Evolutionary conservation across 1,140 invertebrate genomes (phyloP).

Genomic region (Papilio machaon): DNA sequence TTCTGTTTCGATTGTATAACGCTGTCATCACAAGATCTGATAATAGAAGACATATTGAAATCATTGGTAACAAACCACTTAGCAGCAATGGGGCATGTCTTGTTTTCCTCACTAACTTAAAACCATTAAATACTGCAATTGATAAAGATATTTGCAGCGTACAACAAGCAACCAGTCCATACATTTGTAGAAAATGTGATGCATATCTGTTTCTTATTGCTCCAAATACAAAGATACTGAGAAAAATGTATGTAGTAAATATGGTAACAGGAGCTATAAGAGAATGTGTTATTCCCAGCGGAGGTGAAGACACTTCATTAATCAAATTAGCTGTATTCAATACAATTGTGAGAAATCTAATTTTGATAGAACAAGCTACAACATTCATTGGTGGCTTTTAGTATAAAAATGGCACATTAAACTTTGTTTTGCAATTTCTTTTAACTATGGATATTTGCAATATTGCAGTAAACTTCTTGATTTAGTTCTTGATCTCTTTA

Average conservation of each 20-base stretch:
- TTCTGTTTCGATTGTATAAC: slow-evolving; percentile 50
- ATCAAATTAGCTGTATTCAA: slow-evolving; percentile 65
- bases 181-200: slow-evolving; percentile 62
- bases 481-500: background rate
- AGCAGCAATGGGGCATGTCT: slow-evolving; percentile 54
- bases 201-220: slow-evolving; percentile 41
- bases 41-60: slow-evolving; percentile 58
- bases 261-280: slow-evolving; percentile 58
- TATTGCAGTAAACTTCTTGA: slow-evolving; percentile 21
- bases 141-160: slow-evolving; percentile 54
- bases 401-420: slow-evolving; percentile 38
- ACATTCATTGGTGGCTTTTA: slow-evolving; percentile 57
- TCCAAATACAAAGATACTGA: slow-evolving; percentile 55
- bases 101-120: slow-evolving; percentile 42
- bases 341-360: slow-evolving; percentile 61
- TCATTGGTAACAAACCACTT: slow-evolving; percentile 66
- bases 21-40: slow-evolving; percentile 57
- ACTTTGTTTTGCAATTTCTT: background rate
- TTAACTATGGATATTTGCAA: background rate
- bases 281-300: slow-evolving; percentile 56
- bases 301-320: slow-evolving; percentile 59
- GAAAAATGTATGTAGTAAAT: slow-evolving; percentile 61
- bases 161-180: slow-evolving; percentile 56
- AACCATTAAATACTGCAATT: slow-evolving; percentile 57
- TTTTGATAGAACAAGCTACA: slow-evolving; percentile 54